phyloP scores from a whole-genome alignment of 1,140 invertebrate species.

The Trichomalopsis sarcophagae region DNA sequence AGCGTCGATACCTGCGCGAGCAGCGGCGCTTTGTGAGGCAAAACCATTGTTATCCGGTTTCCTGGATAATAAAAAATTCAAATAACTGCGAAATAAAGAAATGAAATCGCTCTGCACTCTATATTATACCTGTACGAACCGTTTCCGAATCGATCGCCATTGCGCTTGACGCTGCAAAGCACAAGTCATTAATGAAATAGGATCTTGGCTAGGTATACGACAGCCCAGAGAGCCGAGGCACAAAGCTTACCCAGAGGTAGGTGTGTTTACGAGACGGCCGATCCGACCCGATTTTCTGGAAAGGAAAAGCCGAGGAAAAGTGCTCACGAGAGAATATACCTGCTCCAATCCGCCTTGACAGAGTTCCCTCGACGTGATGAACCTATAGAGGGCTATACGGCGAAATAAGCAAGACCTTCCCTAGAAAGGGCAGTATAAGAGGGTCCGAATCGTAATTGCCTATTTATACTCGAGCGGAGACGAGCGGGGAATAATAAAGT shows the following conservation, averaged over 20 bases:
- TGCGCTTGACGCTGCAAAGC: neutral
- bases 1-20: neutral
- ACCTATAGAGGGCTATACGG: neutral
- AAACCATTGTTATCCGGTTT: constrained; percentile 44
- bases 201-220: neutral
- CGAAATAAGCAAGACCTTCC: neutral
- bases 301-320: neutral
- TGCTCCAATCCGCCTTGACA: neutral
- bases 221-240: neutral
- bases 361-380: neutral
- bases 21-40: constrained; percentile 30
- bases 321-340: neutral
- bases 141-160: neutral
- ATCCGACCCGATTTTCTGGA: neutral
- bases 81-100: constrained; percentile 16
- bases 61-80: constrained; percentile 30
- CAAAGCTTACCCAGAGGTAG: neutral
- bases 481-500: constrained; percentile 8
- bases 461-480: constrained; percentile 16
- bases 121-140: neutral
- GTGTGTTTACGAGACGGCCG: neutral
- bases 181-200: neutral
- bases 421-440: neutral
- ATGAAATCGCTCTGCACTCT: neutral
- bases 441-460: constrained; percentile 27